Evolutionary conservation across 2,888 invertebrate species (phyloP), one percentile per base, ranked within the genome.

Genomic region (Euclidia mi): DNA sequence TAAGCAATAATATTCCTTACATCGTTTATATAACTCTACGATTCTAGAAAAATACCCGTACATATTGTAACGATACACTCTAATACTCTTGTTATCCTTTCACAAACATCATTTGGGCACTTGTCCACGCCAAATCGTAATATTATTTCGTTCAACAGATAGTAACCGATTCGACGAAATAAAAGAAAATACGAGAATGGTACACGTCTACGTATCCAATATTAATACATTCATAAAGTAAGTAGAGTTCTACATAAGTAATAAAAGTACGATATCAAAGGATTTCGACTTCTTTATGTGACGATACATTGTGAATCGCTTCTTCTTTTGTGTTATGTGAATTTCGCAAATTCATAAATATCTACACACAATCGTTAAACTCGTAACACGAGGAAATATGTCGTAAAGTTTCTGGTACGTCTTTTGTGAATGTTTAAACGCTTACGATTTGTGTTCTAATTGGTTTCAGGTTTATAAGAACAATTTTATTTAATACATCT

Each of bases 231-330:
- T 55, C 56, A 57, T 65, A 63, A 46, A 41, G 46, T 60, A 60
- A 64, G 57, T 63, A 62, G 45, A 57, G 61, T 56, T 63, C 60
- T 63, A 64, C 55, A 70, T 64, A 63, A 69, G 67, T 79, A 77
- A 71, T 72, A 73, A 65, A 76, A 72, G 71, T 71, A 76, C 73
- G 68, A 76, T 83, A 81, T 86, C 87, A 86, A 86, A 86, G 84
- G 85, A 82, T 73, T 80, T 79, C 70, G 60, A 75, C 73, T 72
- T 76, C 79, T 81, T 83, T 85, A 67, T 85, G 77, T 73, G 78
- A 77, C 52, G 40, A 32, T 66, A 59, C 61, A 73, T 76, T 65
- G 55, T 62, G 61, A 62, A 62, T 70, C 71, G 75, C 59, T 68
- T 77, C 65, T 69, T 76, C 82, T 84, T 83, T 74, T 85, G 78